Evolutionary conservation across 2,113 vertebrate species (phyloP), one percentile per base, ranked within the genome.

Genomic region (Verasper variegatus): DNA sequence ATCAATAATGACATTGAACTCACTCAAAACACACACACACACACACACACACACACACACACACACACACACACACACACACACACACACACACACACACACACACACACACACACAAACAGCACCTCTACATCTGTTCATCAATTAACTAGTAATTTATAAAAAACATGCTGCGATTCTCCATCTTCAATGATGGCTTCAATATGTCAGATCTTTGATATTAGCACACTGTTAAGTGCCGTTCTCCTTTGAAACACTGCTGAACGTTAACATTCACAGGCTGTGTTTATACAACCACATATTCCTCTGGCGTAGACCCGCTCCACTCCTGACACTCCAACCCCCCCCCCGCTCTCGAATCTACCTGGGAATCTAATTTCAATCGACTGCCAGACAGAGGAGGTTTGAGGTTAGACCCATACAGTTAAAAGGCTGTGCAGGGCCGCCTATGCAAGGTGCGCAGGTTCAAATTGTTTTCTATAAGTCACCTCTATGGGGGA

Each of bases 401-500:
- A 86, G 89, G 88, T 85, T 92, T 92, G 88, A 92, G 90, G 89
- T 90, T 92, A 92, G 82, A 78, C 59, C 81, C 78, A 74, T 88
- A 89, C 86, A 88, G 87, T 91, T 83, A 82, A 89, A 83, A 81
- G 75, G 76, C 78, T 84, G 74, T 69, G 80, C 71, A 80, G 75
- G 72, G 67, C 76, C 40, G 81, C 65, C 83, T 81, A 79, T 86
- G 85, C 59, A 68, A 86, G 84, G 84, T 79, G 82, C 70, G 2
- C 71, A 64, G 76, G 92, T 89, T 91, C 91, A 91, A 91, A 91
- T 87, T 90, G 92, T 92, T 92, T 90, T 91, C 90, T 91, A 92
- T 92, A 91, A 93, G 91, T 92, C 91, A 92, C 91, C 86, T 91
- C 91, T 91, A 66, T 62, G 42, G 90, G 89, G 92, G 88, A 91